Evolutionary conservation across 2,888 invertebrate genomes (phyloP), one percentile per base, ranked within the genome.

Genomic region (Chaetogeoica ovagalla): DNA sequence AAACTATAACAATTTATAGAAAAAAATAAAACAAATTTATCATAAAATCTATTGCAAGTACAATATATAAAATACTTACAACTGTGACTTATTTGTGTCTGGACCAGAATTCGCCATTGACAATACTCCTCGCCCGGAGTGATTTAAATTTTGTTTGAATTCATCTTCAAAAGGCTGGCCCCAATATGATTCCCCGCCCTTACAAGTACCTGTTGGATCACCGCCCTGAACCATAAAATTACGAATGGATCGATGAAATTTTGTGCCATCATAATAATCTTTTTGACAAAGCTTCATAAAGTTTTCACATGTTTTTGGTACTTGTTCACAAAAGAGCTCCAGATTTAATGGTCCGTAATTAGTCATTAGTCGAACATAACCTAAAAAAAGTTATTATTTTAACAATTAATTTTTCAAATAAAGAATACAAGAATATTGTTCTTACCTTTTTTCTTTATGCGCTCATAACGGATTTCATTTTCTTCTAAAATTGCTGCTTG

Each of bases 171-270:
- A 99, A 48, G 94, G 91, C 84, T 92, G 91, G 55, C 92, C 93
- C 98, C 98, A 99, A 83, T 94, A 92, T 0, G 98, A 98, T 86
- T 94, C 92, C 0, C 99, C 99, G 0, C 98, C 97, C 72, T 91
- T 90, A 2, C 98, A 98, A 0, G 94, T 94, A 57, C 95, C 95
- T 0, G 96, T 96, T 1, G 98, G 98, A 88, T 99, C 98, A 1
- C 99, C 98, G 23, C 98, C 98, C 92, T 99, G 98, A 83, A 98
- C 93, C 95, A 99, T 98, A 87, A 99, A 99, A 88, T 99, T 97
- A 82, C 94, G 89, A 84, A 99, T 97, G 0, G 97, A 95, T 83
- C 99, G 90, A 86, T 98, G 98, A 86, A 99, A 98, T 84, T 93
- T 92, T 0, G 96, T 95, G 43, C 93, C 93, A 86, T 96, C 91